phyloP scores from a whole-genome alignment of 2,888 invertebrate genomes.

The Agapostemon virescens region DNA sequence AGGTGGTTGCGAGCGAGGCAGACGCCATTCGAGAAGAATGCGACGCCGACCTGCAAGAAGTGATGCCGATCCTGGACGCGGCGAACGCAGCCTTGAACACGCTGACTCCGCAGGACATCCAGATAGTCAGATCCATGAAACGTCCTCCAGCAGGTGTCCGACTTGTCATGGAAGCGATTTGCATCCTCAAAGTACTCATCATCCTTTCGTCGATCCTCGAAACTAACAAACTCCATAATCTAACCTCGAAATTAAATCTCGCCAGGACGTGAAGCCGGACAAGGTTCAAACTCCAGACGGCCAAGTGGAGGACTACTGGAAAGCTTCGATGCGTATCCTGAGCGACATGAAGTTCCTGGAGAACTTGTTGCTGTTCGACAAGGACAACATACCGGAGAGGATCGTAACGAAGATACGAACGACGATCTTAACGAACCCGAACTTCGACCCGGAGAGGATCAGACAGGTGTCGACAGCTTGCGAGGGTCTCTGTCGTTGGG shows the following conservation, averaged over 20 bases:
- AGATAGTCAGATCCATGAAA: slow-evolving; percentile 98
- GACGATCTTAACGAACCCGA: slow-evolving; percentile 90
- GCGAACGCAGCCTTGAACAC: slow-evolving; percentile 95
- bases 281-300: slow-evolving; percentile 88
- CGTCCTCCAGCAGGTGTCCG: slow-evolving; percentile 95
- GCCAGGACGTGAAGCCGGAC: slow-evolving; percentile 92
- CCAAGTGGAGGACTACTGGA: slow-evolving; percentile 96
- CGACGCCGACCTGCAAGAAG: slow-evolving; percentile 94
- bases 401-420: slow-evolving; percentile 92
- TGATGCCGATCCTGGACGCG: slow-evolving; percentile 93
- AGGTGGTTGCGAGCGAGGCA: slow-evolving; percentile 82
- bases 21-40: slow-evolving; percentile 95
- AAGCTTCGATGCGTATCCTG: slow-evolving; percentile 91
- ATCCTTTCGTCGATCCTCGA: not conserved
- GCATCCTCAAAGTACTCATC: slow-evolving; percentile 88
- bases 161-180: slow-evolving; percentile 97
- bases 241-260: not conserved
- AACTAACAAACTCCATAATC: not conserved
- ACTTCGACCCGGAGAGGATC: slow-evolving; percentile 95
- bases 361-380: slow-evolving; percentile 91
- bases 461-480: slow-evolving; percentile 93
- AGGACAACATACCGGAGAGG: slow-evolving; percentile 93
- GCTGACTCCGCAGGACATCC: slow-evolving; percentile 94
- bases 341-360: slow-evolving; percentile 97
- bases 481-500: slow-evolving; percentile 97